These are phyloP conservation scores for Sceloporus tristichus DNA, from an alignment of 2,113 vertebrate genomes.

Conservation along the genomic window DNA sequence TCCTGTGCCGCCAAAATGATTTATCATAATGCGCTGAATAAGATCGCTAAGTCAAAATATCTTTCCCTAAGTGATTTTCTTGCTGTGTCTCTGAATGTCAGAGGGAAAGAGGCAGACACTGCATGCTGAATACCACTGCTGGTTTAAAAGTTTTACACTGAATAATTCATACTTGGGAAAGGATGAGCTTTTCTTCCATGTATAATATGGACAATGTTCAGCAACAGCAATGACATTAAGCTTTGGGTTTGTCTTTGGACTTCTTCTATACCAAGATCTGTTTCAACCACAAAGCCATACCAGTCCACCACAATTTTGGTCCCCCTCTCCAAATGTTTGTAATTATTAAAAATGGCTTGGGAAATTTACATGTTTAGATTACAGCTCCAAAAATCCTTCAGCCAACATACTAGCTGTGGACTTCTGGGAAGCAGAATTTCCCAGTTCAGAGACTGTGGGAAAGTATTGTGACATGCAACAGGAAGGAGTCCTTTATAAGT, in stretches of 20 bases:
- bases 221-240: constrained; percentile 7
- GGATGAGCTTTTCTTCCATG: constrained; percentile 20
- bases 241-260: background rate
- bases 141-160: constrained; percentile 47
- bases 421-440: too few species aligned
- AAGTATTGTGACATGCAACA: background rate
- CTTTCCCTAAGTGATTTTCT: constrained; percentile 41
- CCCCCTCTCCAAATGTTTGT: background rate
- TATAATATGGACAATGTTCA: constrained; percentile 2
- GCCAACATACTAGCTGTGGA: background rate
- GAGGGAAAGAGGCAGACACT: constrained; percentile 11
- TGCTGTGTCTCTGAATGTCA: constrained; percentile 35
- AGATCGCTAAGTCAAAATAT: constrained; percentile 47
- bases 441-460: too few species aligned
- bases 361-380: background rate
- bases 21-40: constrained; percentile 42
- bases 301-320: background rate
- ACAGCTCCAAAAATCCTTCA: background rate
- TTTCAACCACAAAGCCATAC: constrained; percentile 66
- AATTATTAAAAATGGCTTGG: background rate
- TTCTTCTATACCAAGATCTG: background rate
- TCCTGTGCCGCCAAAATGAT: constrained; percentile 24
- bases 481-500: background rate
- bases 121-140: background rate
- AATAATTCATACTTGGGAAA: constrained; percentile 41